Evolutionary conservation across 2,888 invertebrate species (phyloP), one percentile per base, ranked within the genome.

Genomic region (Heliconius erato): DNA sequence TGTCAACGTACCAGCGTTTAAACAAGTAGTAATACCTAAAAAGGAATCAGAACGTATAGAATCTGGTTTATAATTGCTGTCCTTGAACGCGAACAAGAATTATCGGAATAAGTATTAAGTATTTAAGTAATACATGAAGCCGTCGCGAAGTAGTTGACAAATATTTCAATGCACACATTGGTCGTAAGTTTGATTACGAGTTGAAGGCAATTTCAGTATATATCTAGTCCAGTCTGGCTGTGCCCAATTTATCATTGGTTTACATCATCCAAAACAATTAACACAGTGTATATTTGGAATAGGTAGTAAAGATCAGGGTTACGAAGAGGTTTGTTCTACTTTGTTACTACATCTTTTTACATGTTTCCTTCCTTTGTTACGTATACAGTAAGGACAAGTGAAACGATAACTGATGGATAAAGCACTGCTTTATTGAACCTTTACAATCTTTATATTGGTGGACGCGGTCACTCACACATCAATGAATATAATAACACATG

Each of bases 51-150:
- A 44, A 72, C 14, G 40, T 26, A 44, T 40, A n/a, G n/a, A 72
- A 72, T 44, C 71, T 72, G 71, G 71, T 72, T 72, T 72, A 26
- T 44, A 72, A 72, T 72, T 44, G 44, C 71, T n/a, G 44, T 26
- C 71, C 71, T 71, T 71, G 71, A 72, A 72, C 44, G 40, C 26
- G 71, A 26, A 14, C 71, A 28, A 72, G 16, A 26, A 72, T 14
- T 71, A 71, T 71, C 69, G 5, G 12, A n/a, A 23, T 12, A 54
- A 54, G 9, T 16, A 54, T 54, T 19, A 54, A 54, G 7, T 54
- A 23, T 40, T 40, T 35, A 40, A 71, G 69, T 40, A 71, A 71
- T 71, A 40, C 69, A 23, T 3, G 6, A 67, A 32, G 23, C 32
- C 69, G 35, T 19, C 2, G 16, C 67, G 7, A 19, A 16, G 28